Evolutionary conservation across 2,113 vertebrate genomes (phyloP).

Genomic region (Amblyopsis rosae): DNA sequence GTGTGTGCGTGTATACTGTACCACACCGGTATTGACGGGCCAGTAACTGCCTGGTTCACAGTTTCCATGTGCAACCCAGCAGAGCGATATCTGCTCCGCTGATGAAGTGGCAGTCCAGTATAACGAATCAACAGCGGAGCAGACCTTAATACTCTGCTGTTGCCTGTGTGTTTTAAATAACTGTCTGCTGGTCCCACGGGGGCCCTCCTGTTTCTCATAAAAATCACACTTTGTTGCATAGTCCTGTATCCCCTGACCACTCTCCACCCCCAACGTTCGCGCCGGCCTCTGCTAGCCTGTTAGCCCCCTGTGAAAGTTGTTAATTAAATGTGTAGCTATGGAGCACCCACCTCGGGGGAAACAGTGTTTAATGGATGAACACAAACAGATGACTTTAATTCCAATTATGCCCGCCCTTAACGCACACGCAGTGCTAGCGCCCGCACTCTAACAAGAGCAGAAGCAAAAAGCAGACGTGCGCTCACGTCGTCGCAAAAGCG

Average conservation of each 20-base stretch:
- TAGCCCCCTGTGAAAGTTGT: conserved; percentile 54
- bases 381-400: conserved; percentile 66
- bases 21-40: not conserved
- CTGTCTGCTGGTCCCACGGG: not conserved
- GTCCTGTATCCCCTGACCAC: conserved; percentile 2
- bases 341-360: conserved; percentile 41
- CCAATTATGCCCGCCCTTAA: conserved; percentile 26
- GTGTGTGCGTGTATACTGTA: not conserved
- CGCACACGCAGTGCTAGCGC: conserved; percentile 7
- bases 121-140: not conserved
- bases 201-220: conserved; percentile 2
- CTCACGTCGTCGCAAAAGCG: conserved; percentile 5
- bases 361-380: conserved; percentile 62
- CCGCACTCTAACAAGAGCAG: conserved; percentile 17
- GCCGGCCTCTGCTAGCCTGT: conserved; percentile 46
- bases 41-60: not conserved
- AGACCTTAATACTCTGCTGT: too few relatives aligned
- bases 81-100: not conserved
- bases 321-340: conserved; percentile 67
- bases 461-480: conserved; percentile 10
- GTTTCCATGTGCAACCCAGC: not conserved
- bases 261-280: conserved; percentile 12
- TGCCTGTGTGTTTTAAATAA: too few relatives aligned
- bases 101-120: not conserved
- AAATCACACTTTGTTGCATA: conserved; percentile 25